phyloP scores from a whole-genome alignment of 2,888 invertebrate species.

The Tipula confusa region DNA sequence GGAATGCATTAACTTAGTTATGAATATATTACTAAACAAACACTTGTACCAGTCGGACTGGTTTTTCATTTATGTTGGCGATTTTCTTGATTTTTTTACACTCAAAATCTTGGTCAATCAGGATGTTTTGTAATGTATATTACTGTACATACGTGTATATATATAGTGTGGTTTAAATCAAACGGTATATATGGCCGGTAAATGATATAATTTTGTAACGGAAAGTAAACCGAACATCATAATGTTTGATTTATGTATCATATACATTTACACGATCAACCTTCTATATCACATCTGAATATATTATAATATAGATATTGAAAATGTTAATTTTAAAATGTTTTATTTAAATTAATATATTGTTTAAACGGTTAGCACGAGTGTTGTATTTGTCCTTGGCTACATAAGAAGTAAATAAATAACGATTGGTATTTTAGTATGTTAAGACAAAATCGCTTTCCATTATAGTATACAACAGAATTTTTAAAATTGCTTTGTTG shows the following conservation, averaged over 20 bases:
- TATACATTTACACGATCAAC: neutral
- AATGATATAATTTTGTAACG: neutral
- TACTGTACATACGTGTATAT: neutral
- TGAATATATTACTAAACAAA: neutral
- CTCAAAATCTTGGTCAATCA: neutral
- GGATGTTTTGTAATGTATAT: slow-evolving; percentile 3
- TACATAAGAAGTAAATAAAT: neutral
- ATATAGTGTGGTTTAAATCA: neutral
- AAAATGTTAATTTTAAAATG: neutral
- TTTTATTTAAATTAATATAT: neutral
- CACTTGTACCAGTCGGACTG: neutral
- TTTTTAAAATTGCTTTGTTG: neutral
- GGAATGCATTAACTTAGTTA: neutral
- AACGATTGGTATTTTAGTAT: neutral
- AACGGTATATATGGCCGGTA: neutral
- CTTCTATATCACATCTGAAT: neutral
- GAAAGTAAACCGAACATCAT: neutral
- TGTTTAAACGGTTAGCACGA: neutral
- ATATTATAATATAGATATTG: too few relatives aligned
- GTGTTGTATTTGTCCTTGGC: neutral
- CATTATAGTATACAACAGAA: neutral
- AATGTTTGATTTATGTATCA: neutral
- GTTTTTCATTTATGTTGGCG: neutral
- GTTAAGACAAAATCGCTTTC: neutral
- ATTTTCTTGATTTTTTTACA: neutral